Evolutionary conservation across 2,113 vertebrate genomes (phyloP), one percentile per base, ranked within the genome.

Genomic region (Polyodon spathula): DNA sequence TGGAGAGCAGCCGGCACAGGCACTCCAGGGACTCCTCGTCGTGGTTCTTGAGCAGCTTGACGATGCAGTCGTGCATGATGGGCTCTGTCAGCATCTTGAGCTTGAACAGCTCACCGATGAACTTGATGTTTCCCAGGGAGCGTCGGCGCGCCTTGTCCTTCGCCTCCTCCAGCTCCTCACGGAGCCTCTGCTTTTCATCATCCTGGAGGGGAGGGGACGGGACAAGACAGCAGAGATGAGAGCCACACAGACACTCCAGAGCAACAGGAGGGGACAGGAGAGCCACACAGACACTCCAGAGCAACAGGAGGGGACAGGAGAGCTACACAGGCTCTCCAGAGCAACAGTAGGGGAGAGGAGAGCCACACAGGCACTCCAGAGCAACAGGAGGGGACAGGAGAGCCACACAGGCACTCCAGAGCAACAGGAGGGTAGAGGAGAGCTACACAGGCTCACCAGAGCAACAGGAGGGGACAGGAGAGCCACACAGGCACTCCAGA

Each of bases 21-120:
- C 96, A 98, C 81, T 99, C 96, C 6, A 98, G 86, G 14, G 94
- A 97, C 70, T 99, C 96, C 54, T 93, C 90, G 0, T 99, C 94
- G 0, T 98, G 94, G 75, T 97, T 97, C 80, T 97, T 99, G 40
- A 99, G 90, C 67, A 99, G 88, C 66, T 99, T 99, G 37, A 97
- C 91, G 37, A 99, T 92, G 0, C 96, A 99, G 78, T 99, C 96
- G 0, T 99, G 96, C 96, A 99, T 99, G 81, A 99, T 99, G 56
- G 89, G 90, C 72, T 99, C 96, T 0, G 95, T 98, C 68, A 98
- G 81, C 94, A 99, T 99, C 80, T 97, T 99, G 27, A 99, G 85
- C 73, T 98, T 99, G 75, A 99, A 99, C n/a, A 99, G 83, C 72
- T 99, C 96, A 1, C 96, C 96, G 0, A 98, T 99, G 67, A 99